Base-by-base conservation (phyloP, 2,113 vertebrate genomes). In the Chaenocephalus aceratus region DNA sequence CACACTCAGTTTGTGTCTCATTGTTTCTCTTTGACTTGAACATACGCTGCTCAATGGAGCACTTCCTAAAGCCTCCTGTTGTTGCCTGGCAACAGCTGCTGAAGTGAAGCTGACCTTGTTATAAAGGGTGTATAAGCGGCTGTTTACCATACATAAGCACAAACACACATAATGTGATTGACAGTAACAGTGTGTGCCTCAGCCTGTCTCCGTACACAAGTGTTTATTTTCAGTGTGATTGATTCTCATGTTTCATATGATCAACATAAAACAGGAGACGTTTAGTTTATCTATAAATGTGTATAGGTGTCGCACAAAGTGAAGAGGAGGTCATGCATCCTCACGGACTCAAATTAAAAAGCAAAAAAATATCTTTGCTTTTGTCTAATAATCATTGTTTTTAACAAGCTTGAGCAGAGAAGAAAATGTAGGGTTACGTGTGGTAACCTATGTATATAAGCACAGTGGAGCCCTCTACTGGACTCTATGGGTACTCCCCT, bases 41-140 rank as follows among this genome's bases (percentile, higher is more conserved):
- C 57, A 45, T 82, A 77, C 83, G 83, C 74, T 76, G 81, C 91
- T 95, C 93, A 91, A 86, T 89, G 89, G 86, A 94, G 90, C 91
- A 85, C 89, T 93, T 90, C 91, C 88, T 91, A 21, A 21, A 21
- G 21, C 21, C 21, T 21, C 21, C 21, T 21, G 74, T 44, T 30
- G 95, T 97, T 97, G 95, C 96, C 93, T 93, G 94, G 96, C 95
- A 97, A 96, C 95, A 72, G 59, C 90, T 88, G 91, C 93, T 94
- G 90, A 94, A 92, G 93, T 91, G 86, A 85, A 81, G 23, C 76
- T 96, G 94, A 94, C 93, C 95, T 92, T 80, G 44, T 63, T 62
- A 60, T 64, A 69, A 71, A 86, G 74, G 71, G 46, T 83, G 75
- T 34, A 75, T 85, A 72, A 77, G 61, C 76, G 81, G 79, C 70